Conservation (phyloP, 2,888 invertebrate genomes). For the Allolobophora icterica region DNA sequence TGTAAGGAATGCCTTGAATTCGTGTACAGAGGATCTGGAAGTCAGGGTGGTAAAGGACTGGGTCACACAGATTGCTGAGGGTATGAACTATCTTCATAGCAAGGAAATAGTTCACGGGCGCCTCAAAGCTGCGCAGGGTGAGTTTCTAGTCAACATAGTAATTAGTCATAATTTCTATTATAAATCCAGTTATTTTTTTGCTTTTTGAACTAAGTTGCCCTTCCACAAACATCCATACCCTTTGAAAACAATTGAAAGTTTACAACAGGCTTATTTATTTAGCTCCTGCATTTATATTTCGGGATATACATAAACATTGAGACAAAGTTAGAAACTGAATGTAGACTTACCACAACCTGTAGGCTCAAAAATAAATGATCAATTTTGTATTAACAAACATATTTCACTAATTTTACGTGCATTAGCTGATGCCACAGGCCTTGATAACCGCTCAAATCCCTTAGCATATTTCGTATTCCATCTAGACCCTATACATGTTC, state of each 20-base stretch:
- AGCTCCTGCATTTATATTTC: neutral
- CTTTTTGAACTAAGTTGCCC: neutral
- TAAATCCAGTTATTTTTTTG: neutral
- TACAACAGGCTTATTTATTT: neutral
- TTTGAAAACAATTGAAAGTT: no score
- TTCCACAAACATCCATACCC: neutral
- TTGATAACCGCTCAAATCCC: neutral
- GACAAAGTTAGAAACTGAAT: neutral
- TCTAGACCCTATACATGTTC: no score
- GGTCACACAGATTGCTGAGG: neutral
- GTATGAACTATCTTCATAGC: neutral
- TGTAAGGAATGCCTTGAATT: neutral
- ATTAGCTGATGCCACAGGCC: neutral
- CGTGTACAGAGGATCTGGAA: neutral
- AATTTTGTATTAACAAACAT: neutral
- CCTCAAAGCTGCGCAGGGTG: neutral
- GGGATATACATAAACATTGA: neutral
- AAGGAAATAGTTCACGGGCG: neutral
- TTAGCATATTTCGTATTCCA: no score
- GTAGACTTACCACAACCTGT: neutral
- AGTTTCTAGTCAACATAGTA: neutral
- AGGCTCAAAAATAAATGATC: neutral
- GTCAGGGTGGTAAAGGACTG: neutral
- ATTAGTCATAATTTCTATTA: no score
- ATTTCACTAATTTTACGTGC: neutral